Base-by-base conservation (phyloP, 1,140 invertebrate genomes). In the Protaetia brevitarsis region DNA sequence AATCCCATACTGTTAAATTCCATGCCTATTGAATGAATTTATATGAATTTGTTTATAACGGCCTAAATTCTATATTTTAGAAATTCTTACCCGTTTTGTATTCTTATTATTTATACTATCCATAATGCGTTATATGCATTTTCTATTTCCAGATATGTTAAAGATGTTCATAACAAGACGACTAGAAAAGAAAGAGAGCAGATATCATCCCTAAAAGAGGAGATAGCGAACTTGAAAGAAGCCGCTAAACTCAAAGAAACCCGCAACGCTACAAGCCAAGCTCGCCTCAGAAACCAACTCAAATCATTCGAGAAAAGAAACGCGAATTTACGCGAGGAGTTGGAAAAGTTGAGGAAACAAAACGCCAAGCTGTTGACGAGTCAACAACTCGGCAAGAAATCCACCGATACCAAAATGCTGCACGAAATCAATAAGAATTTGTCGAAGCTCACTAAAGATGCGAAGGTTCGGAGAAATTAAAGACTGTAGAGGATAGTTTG, bases 231-330 rank as follows among this genome's bases (percentile, higher is more conserved):
- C 34, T 76, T 92, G 0, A 87, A 86, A 74, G 87, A 91, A 71
- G 89, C 94, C 69, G 79, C 90, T 29, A 87, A 85, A 73, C 76
- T 87, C 27, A 93, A 92, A 78, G 93, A 95, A 73, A 84, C 84
- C 11, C 86, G 88, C 72, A 90, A 90, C 79, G 87, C 87, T 11
- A 86, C 90, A 0, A 85, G 83, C 3, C 88, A 89, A 72, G 87
- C 89, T 2, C 82, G 92, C 63, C 80, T 93, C 1, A 84, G 90
- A 58, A 90, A 89, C 71, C 89, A 92, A 76, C 79, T 95, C 8
- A 88, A 92, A 75, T 82, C 87, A 30, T 77, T 90, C 29, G 91
- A 92, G 76, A 86, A 87, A 68, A 91, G 93, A 71, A 91, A 91
- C 73, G 81, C 82, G 11, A 82, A 85, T 63, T 78, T 92, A 11